phyloP scores from a whole-genome alignment of 2,797 vertebrate species.

The Protosalanx chinensis region DNA sequence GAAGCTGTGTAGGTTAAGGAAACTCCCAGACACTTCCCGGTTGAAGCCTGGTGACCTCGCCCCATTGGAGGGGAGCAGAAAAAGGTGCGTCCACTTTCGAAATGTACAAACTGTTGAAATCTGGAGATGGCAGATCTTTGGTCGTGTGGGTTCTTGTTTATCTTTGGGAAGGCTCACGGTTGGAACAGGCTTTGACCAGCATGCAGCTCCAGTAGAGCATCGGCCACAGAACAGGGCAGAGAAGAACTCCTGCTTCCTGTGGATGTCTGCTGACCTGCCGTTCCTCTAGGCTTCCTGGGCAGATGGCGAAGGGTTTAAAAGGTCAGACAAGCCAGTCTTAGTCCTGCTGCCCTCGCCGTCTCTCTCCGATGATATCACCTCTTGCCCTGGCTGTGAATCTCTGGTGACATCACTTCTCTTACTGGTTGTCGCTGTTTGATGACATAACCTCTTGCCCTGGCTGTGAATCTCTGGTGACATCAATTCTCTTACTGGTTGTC shows the following conservation, averaged over 20 bases:
- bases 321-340: neutral
- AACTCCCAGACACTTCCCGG: too few species aligned
- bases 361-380: constrained; percentile 47
- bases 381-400: constrained; percentile 28
- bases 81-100: too few species aligned
- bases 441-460: constrained; percentile 2
- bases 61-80: too few species aligned
- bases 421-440: neutral
- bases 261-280: neutral
- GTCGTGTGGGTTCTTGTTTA: too few species aligned
- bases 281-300: neutral
- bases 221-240: neutral
- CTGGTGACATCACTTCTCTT: too few species aligned
- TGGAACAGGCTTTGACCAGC: too few species aligned
- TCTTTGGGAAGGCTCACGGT: too few species aligned
- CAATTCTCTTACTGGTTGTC: neutral
- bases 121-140: too few species aligned
- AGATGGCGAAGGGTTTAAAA: neutral
- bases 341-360: neutral
- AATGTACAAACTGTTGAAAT: too few species aligned
- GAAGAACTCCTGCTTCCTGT: neutral
- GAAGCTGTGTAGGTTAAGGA: too few species aligned
- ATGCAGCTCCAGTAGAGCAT: too few species aligned
- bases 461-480: constrained; percentile 2
- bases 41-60: too few species aligned